Conservation (phyloP, 2,113 vertebrate genomes). For the Ailurus styani region DNA sequence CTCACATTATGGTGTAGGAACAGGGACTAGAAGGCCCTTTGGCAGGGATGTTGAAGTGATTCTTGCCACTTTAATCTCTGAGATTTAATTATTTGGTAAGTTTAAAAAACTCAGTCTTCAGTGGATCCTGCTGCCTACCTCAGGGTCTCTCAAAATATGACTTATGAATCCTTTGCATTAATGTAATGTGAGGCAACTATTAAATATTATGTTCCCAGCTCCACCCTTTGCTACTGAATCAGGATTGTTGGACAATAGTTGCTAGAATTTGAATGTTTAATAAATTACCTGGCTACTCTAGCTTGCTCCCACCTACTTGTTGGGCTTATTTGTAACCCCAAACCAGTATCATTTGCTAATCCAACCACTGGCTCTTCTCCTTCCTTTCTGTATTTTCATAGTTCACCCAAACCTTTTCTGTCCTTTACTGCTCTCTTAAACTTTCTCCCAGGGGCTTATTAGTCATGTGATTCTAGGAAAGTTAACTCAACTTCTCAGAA, state of each 20-base stretch:
- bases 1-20: background rate
- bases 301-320: background rate
- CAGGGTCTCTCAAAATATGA: background rate
- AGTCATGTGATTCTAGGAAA: background rate
- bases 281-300: background rate
- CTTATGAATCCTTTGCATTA: background rate
- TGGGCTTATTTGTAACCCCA: background rate
- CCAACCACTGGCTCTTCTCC: background rate
- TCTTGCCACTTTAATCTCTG: background rate
- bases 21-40: background rate
- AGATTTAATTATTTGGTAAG: background rate
- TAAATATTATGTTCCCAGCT: background rate
- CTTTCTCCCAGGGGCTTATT: background rate
- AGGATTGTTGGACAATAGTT: background rate
- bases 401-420: background rate
- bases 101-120: background rate
- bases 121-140: background rate
- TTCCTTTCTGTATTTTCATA: background rate
- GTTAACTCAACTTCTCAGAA: background rate
- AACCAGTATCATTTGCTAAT: background rate
- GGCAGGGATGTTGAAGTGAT: background rate
- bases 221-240: background rate
- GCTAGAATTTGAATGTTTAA: background rate
- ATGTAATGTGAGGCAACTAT: background rate
- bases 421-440: background rate